Conservation (phyloP, 2,888 invertebrate species). For the Sesamia inferens region DNA sequence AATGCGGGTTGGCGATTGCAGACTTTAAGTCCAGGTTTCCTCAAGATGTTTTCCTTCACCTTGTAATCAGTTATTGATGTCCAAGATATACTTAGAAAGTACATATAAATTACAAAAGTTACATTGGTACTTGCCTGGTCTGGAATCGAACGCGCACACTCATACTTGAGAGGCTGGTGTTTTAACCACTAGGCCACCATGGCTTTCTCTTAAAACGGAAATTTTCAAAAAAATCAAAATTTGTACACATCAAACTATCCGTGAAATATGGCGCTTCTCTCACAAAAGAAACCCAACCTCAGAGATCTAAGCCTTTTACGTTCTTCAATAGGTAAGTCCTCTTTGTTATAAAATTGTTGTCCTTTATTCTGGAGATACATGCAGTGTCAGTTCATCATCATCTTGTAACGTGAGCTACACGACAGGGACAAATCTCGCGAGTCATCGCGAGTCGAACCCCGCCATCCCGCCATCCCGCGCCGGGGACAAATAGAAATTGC, state of each 20-base stretch:
- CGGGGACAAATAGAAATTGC: constrained; percentile 65
- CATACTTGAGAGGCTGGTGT: no score
- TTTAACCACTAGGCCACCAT: no score
- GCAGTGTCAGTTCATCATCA: constrained; percentile 54
- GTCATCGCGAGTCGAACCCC: constrained; percentile 43
- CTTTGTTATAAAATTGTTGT: constrained; percentile 35
- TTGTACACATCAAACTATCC: background rate
- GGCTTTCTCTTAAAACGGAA: background rate
- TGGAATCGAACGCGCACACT: no score
- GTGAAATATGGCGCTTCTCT: constrained; percentile 15
- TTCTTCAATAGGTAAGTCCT: constrained; percentile 44
- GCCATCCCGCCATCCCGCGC: constrained; percentile 14
- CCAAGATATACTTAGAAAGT: no score
- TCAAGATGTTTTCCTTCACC: no score
- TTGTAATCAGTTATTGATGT: no score
- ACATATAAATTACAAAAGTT: no score
- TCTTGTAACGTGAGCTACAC: constrained; percentile 38
- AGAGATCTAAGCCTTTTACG: constrained; percentile 23
- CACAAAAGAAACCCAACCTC: constrained; percentile 20
- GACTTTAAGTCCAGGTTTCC: no score
- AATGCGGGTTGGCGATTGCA: no score
- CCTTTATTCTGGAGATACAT: constrained; percentile 37
- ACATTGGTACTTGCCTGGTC: no score
- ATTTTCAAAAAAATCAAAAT: constrained; percentile 26
- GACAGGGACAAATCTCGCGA: constrained; percentile 56